Base-by-base conservation (phyloP, 1,140 invertebrate genomes). In the Leptonema lineaticorne region DNA sequence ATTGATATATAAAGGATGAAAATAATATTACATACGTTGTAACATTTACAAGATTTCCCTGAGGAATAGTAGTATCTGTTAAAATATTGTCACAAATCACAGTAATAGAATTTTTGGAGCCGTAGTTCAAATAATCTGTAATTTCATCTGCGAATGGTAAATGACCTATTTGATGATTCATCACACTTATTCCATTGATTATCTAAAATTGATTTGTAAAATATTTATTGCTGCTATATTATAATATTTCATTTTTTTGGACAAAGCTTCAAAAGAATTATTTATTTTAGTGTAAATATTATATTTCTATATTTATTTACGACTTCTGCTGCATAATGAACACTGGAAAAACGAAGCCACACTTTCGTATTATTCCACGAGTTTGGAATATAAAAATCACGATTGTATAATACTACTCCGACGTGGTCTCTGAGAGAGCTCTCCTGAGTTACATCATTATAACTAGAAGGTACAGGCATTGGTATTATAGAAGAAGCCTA, bases 381-480 rank as follows among this genome's bases (percentile, higher is more conserved):
- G 9, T 80, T 75, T 0, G 93, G 91, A 20, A 92, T 86, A 77
- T 87, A 92, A 78, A 96, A 96, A 0, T 80, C 84, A 48, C 89
- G 85, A 72, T 95, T 89, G 75, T 97, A 97, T 94, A 94, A 96
- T 16, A 92, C 96, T 75, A 95, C 88, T 0, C 97, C 97, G 9
- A 98, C 87, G 81, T 98, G 95, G 79, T 99, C 95, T 27, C 95
- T 81, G 2, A 98, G 76, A 1, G 82, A 78, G 24, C 81, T 83
- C 24, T 96, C 90, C 68, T 91, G 88, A 0, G 93, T 94, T 14
- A 99, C 88, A 75, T 99, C 97, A 78, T 99, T 99, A 82, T 94
- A 99, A 74, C 94, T 97, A 0, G 94, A 89, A 0, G 97, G 96
- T 14, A 98, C 96, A 14, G 96, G 95, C 94, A 98, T 97, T 18